These are phyloP conservation scores for Drosophila infuscata DNA, from an alignment of 2,888 invertebrate genomes.

Conservation along the genomic window DNA sequence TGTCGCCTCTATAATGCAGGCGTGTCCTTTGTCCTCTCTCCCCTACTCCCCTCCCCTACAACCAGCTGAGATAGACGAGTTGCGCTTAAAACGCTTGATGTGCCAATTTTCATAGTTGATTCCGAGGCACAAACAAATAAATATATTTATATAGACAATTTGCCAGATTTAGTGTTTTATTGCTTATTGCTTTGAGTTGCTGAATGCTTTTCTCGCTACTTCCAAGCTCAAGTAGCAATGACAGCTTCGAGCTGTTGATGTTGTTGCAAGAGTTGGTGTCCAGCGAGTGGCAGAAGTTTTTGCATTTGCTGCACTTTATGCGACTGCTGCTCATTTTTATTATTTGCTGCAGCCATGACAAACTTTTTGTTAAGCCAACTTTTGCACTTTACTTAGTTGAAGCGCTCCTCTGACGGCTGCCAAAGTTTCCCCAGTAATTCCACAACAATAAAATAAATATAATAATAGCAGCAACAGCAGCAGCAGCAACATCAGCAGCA, in stretches of 20 bases:
- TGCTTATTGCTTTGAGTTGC: constrained; percentile 52
- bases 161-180: constrained; percentile 62
- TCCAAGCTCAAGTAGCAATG: constrained; percentile 43
- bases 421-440: constrained; percentile 57
- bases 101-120: constrained; percentile 78
- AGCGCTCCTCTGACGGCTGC: constrained; percentile 45
- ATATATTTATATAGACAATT: constrained; percentile 23
- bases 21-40: constrained; percentile 53
- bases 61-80: constrained; percentile 63
- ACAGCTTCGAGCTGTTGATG: constrained; percentile 29
- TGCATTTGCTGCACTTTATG: constrained; percentile 66
- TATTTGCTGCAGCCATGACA: constrained; percentile 55
- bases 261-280: constrained; percentile 33
- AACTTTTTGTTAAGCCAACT: constrained; percentile 62
- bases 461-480: constrained; percentile 21
- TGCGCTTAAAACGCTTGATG: constrained; percentile 71
- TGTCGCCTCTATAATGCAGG: constrained; percentile 68
- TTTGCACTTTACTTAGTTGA: constrained; percentile 60
- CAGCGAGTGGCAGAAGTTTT: constrained; percentile 56
- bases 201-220: constrained; percentile 35
- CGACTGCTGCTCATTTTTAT: constrained; percentile 63
- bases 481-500: not conserved
- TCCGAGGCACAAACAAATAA: constrained; percentile 15
- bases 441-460: constrained; percentile 52
- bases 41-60: not conserved